Base-by-base conservation (phyloP, 2,888 invertebrate genomes). In the Diogma glabrata region DNA sequence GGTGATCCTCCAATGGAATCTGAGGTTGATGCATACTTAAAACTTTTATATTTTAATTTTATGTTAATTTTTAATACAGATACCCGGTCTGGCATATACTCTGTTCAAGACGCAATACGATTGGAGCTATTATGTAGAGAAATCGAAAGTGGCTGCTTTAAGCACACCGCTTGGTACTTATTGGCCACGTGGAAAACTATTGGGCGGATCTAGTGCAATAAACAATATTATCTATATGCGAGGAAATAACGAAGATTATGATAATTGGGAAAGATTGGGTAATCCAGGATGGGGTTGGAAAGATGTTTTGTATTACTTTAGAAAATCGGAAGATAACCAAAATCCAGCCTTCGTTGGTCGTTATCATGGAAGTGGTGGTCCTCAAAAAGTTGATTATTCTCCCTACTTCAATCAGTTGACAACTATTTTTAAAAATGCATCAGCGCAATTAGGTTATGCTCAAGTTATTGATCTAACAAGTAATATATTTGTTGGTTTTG, bases 211-310 rank as follows among this genome's bases (percentile, higher is more conserved):
- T 2, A 78, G 80, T 12, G 69, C 72, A 1, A 70, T 79, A 2
- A 84, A 85, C 62, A 78, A 74, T 47, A 81, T 84, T 81, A 61
- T 78, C 8, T 79, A 84, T 58, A 67, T 80, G 0, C 70, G 78
- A 57, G 85, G 84, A 0, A 80, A 81, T 60, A 72, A 73, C 33
- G 64, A 63, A 6, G 84, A 86, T 60, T 85, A 76, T 60, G 61
- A 74, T 1, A 70, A 75, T 51, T 67, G 82, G 56, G 58, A 66
- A 5, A 61, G 70, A 30, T 57, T 73, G 52, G 65, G 67, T 0
- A 74, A 77, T 50, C 61, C 70, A 49, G 85, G 79, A 30, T 88
- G 88, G 88, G 72, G 78, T 53, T 84, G 77, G 65, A 67, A 77
- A 0, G 75, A 75, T 9, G 73, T 84, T 2, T 66, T 85, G 6